Evolutionary conservation across 2,797 vertebrate genomes (phyloP).

Genomic region (Molossus alvarezi): DNA sequence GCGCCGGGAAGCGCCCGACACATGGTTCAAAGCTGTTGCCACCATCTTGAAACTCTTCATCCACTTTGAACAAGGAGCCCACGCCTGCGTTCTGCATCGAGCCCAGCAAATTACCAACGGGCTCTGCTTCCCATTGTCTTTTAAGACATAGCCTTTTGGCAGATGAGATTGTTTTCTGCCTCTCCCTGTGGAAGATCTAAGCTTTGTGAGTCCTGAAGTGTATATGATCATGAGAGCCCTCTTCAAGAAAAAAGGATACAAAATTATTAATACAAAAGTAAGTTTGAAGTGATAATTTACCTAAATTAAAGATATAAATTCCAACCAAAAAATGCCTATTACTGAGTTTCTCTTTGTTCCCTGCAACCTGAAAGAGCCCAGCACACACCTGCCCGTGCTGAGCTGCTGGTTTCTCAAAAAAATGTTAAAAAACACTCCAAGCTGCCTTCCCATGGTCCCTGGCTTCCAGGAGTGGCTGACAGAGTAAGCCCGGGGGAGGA

Average conservation of each 20-base stretch:
- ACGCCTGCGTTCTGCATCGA: neutral
- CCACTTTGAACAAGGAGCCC: neutral
- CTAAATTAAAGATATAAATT: conserved; percentile 4
- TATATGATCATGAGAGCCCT: neutral
- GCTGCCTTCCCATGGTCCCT: neutral
- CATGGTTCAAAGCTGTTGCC: neutral
- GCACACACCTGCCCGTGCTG: neutral
- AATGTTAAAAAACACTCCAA: neutral
- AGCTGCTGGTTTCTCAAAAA: neutral
- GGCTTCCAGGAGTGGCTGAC: neutral
- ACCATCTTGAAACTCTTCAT: conserved; percentile 5
- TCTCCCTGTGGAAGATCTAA: neutral
- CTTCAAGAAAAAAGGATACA: neutral
- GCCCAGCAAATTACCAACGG: neutral
- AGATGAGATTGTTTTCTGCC: neutral
- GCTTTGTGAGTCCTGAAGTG: neutral
- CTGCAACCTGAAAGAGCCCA: neutral
- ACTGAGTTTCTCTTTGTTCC: neutral
- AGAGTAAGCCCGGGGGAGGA: neutral
- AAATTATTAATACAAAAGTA: neutral
- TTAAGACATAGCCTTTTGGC: neutral
- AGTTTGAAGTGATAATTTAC: neutral
- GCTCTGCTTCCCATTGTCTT: neutral
- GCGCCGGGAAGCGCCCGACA: neutral
- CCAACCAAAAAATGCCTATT: neutral